These are phyloP conservation scores for Trissolcus basalis DNA, from an alignment of 1,140 invertebrate species.

Conservation along the genomic window DNA sequence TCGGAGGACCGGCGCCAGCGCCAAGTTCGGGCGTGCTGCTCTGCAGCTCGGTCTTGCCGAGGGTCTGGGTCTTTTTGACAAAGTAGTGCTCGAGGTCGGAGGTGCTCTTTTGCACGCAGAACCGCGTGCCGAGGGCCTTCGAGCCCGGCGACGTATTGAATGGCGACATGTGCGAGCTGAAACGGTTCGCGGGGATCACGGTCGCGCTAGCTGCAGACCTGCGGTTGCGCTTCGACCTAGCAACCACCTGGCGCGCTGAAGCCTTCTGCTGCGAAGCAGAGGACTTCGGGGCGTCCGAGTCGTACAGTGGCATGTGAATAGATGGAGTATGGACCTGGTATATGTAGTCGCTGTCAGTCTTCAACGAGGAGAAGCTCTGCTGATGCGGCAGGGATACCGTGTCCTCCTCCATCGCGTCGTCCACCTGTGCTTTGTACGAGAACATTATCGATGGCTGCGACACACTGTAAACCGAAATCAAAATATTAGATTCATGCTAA, in stretches of 20 bases:
- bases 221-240: slow-evolving; percentile 57
- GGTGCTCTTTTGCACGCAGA: slow-evolving; percentile 57
- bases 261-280: slow-evolving; percentile 61
- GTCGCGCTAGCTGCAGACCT: slow-evolving; percentile 26
- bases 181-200: slow-evolving; percentile 43
- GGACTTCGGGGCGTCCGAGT: slow-evolving; percentile 65
- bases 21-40: slow-evolving; percentile 64
- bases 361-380: slow-evolving; percentile 85
- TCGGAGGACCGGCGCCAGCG: slow-evolving; percentile 26
- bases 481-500: too few relatives aligned
- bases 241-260: slow-evolving; percentile 61
- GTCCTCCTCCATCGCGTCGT: slow-evolving; percentile 86
- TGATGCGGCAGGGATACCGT: slow-evolving; percentile 87
- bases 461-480: slow-evolving; percentile 83
- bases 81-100: slow-evolving; percentile 59
- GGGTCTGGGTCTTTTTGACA: slow-evolving; percentile 50
- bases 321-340: slow-evolving; percentile 81
- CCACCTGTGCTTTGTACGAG: slow-evolving; percentile 88
- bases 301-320: slow-evolving; percentile 73
- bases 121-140: slow-evolving; percentile 58
- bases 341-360: slow-evolving; percentile 87
- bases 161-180: slow-evolving; percentile 58
- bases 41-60: slow-evolving; percentile 51
- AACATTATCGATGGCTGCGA: slow-evolving; percentile 87
- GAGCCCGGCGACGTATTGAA: slow-evolving; percentile 61